Percentiles rank a stretch among this genome's conserved stretches.
Conservation (phyloP, 2,113 vertebrate genomes). For the Cyanistes caeruleus region DNA sequence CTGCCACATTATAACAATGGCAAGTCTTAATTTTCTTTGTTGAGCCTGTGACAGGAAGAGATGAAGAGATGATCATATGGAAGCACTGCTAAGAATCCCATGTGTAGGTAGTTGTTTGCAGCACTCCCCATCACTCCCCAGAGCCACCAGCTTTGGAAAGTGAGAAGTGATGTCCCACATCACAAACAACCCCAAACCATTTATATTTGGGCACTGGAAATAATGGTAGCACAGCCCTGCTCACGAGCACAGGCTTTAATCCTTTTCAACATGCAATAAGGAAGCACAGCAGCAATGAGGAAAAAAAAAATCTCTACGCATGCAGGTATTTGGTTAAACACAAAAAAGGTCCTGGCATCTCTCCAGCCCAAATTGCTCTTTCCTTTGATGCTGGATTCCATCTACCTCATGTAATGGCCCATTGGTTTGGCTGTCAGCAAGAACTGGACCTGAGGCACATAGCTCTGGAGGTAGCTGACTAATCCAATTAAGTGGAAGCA, state of each 20-base stretch:
- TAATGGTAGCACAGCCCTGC: not conserved
- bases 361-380: conserved; percentile 32
- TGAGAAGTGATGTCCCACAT: not conserved
- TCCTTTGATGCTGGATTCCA: conserved; percentile 63
- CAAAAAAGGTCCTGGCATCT: conserved; percentile 33
- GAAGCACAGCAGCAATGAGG: not conserved
- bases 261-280: not conserved
- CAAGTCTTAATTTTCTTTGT: not conserved
- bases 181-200: not conserved
- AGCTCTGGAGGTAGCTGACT: conserved; percentile 16
- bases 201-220: not conserved
- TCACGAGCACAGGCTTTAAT: not conserved
- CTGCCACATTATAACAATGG: not conserved
- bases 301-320: not conserved
- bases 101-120: not conserved
- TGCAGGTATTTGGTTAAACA: conserved; percentile 44
- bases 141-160: not conserved
- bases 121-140: not conserved
- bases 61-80: not conserved
- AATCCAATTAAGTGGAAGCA: conserved; percentile 46
- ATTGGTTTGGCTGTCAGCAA: conserved; percentile 54
- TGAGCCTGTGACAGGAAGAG: not conserved
- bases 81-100: not conserved
- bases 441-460: conserved; percentile 54
- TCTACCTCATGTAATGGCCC: conserved; percentile 43